Percentiles rank a stretch among this genome's conserved stretches.
These are phyloP conservation scores for Perizoma affinitatum DNA, from an alignment of 2,888 invertebrate genomes.

Conservation along the genomic window DNA sequence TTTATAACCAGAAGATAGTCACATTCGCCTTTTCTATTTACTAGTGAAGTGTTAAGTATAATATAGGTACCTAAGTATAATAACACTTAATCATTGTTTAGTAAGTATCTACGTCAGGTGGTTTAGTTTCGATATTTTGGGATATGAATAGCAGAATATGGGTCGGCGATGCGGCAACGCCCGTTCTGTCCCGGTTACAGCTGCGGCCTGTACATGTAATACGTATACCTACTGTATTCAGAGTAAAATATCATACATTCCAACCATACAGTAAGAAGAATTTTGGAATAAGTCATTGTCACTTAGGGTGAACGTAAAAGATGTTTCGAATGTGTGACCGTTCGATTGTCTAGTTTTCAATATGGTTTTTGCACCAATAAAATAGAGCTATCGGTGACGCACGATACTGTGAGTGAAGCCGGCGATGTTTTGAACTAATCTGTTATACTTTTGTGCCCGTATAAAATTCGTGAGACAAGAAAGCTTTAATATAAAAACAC, in stretches of 20 bases:
- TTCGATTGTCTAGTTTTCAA: slow-evolving; percentile 25
- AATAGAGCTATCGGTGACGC: slow-evolving; percentile 16
- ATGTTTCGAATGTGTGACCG: not conserved
- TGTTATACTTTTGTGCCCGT: too few species aligned
- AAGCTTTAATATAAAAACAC: too few species aligned
- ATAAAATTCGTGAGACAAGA: too few species aligned
- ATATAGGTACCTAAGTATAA: not conserved
- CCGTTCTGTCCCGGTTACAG: slow-evolving; percentile 79
- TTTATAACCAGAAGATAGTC: too few species aligned
- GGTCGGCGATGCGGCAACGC: slow-evolving; percentile 78
- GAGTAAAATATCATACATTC: slow-evolving; percentile 24
- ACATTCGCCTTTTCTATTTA: not conserved
- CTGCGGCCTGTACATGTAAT: slow-evolving; percentile 62
- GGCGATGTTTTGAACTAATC: too few species aligned
- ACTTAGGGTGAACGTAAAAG: too few species aligned
- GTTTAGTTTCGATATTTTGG: slow-evolving; percentile 75
- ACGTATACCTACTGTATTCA: slow-evolving; percentile 41
- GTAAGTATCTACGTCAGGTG: slow-evolving; percentile 13
- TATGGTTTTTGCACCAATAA: slow-evolving; percentile 21
- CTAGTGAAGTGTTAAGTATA: not conserved
- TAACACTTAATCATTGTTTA: slow-evolving; percentile 19
- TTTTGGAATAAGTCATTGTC: too few species aligned
- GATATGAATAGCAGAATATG: slow-evolving; percentile 77
- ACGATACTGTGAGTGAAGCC: not conserved
- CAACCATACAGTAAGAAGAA: too few species aligned